Base-by-base conservation (phyloP, 1,140 invertebrate species). In the Lucilia cuprina region DNA sequence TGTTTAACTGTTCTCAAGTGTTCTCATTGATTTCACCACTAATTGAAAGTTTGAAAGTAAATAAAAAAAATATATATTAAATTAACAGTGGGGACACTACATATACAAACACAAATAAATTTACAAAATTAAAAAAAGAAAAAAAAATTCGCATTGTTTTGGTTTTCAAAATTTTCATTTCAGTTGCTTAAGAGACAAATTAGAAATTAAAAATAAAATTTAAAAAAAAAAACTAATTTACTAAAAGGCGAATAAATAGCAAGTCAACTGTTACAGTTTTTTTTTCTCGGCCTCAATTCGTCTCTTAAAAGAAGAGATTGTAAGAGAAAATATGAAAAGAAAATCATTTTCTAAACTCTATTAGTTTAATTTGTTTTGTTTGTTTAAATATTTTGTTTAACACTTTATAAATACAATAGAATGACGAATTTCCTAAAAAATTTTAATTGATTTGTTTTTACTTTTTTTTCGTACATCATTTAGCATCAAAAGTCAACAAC, bases 341-440 rank as follows among this genome's bases (percentile, higher is more conserved):
- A 60, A 60, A 60, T 60, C 55, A 60, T 41, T 41, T 41, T 41
- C 10, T 8, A 41, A 41, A 41, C 41, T 41, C 41, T 41, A 41
- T 5, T 41, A 41, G 41, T 41, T 41, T 10, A 41, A 41, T 41
- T 41, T 41, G 34, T 77, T 41, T 77, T 77, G 17, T 77, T n/a
- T 77, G 34, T 77, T 77, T 77, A 41, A 77, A n/a, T 80, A 49
- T 80, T 80, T 80, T 30, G 25, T 30, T 25, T 80, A 80, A 80
- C 77, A 80, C 77, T 47, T 80, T 80, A 80, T 80, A 80, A 80
- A 80, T 80, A 80, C 77, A 80, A 50, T 80, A 80, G 77, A 80
- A 49, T 49, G 47, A 80, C 13, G 77, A 49, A 50, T 80, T 80
- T 47, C 9, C 77, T 80, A 80, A 80, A 80, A 19, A 21, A 2